Evolutionary conservation across 2,888 invertebrate species (phyloP).

Genomic region (Troilus luridus): DNA sequence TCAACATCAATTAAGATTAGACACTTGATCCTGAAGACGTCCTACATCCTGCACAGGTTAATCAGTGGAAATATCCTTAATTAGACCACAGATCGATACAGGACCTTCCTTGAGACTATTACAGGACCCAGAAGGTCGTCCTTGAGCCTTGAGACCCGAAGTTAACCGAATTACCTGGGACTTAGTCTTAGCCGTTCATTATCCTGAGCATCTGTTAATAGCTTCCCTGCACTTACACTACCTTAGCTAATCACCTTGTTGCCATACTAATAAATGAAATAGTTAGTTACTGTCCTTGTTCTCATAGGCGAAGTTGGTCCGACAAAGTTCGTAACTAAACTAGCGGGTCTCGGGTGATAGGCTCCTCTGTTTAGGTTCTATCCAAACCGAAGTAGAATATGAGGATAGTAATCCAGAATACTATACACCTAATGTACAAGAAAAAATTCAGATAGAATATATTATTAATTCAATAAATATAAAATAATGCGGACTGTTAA

Average conservation of each 20-base stretch:
- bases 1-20: too few species aligned
- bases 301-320: background rate
- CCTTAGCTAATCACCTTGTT: background rate
- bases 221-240: background rate
- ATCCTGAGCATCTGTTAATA: background rate
- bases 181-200: background rate
- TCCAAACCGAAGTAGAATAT: background rate
- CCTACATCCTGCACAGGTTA: background rate
- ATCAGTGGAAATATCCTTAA: background rate
- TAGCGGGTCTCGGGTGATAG: background rate
- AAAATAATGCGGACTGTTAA: too few species aligned
- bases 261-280: background rate
- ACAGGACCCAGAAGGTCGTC: background rate
- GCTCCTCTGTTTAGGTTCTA: background rate
- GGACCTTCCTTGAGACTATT: background rate
- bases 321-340: background rate
- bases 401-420: background rate
- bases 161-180: background rate
- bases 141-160: background rate
- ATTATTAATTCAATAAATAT: background rate
- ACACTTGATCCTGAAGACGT: background rate
- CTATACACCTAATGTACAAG: background rate
- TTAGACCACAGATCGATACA: background rate
- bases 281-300: background rate
- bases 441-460: background rate